Percentiles rank a stretch among this genome's conserved stretches.
Evolutionary conservation across 2,888 invertebrate genomes (phyloP).

Genomic region (Dendrolimus pini): DNA sequence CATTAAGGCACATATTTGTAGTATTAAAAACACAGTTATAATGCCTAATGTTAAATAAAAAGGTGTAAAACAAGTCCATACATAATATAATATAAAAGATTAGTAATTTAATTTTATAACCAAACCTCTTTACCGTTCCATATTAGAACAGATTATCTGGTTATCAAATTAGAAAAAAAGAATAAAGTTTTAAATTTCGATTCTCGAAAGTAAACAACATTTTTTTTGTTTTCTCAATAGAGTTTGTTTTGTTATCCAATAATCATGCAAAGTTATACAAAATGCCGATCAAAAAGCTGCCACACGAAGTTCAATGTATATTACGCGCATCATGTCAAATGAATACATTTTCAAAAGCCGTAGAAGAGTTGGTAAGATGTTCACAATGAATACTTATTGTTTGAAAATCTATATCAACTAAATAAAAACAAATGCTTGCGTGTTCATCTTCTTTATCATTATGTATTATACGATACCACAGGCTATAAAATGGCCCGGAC

Average conservation of each 20-base stretch:
- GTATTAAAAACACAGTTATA: no score
- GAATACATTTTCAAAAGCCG: conserved; percentile 72
- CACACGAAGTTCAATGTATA: conserved; percentile 60
- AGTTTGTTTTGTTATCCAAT: not conserved
- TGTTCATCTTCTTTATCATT: no score
- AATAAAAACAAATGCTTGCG: not conserved
- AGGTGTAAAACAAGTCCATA: no score
- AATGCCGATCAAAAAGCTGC: conserved; percentile 45
- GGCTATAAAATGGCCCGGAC: no score
- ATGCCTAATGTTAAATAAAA: no score
- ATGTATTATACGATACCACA: no score
- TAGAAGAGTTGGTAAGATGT: conserved; percentile 78
- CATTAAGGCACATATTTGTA: no score
- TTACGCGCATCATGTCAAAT: conserved; percentile 77
- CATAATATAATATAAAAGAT: no score
- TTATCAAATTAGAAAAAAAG: not conserved
- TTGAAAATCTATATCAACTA: not conserved
- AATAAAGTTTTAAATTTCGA: not conserved
- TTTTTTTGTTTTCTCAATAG: not conserved
- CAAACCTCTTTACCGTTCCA: no score
- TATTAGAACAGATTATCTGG: no score
- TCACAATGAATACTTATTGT: not conserved
- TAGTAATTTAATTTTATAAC: no score
- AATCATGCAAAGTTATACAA: not conserved
- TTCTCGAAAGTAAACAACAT: not conserved